Percentiles rank a stretch among this genome's conserved stretches.
phyloP scores from a whole-genome alignment of 2,888 invertebrate species.

The Zaprionus lineosus region DNA sequence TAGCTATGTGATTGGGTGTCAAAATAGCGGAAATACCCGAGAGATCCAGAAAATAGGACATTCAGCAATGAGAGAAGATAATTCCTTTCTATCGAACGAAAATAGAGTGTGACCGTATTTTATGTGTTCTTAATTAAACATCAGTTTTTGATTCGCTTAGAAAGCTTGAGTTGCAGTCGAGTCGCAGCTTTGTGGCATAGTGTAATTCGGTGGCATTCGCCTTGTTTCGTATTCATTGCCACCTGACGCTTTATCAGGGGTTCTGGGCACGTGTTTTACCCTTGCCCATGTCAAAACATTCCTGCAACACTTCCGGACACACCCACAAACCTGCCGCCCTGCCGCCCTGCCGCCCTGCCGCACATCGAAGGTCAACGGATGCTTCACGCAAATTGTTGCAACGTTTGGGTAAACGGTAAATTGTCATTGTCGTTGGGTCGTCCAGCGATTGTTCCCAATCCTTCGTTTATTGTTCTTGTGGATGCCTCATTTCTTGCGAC shows the following conservation, averaged over 20 bases:
- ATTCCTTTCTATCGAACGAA: no score
- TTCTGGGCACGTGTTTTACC: conserved; percentile 32
- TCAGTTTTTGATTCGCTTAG: not conserved
- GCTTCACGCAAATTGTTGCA: conserved; percentile 48
- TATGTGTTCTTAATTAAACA: not conserved
- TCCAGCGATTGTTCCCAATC: conserved; percentile 1
- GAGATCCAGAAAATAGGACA: no score
- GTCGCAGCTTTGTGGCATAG: conserved; percentile 16
- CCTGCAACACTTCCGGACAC: conserved; percentile 44
- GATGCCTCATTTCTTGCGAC: conserved; percentile 36
- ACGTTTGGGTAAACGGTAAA: conserved; percentile 8
- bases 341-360: not conserved
- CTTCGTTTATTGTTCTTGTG: conserved; percentile 31
- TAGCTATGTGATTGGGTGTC: no score
- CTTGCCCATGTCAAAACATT: conserved; percentile 44
- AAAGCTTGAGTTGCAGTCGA: not conserved
- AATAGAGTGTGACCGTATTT: not conserved
- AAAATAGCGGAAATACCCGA: no score
- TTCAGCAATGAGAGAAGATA: no score
- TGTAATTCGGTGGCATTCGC: conserved; percentile 29
- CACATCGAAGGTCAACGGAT: conserved; percentile 45
- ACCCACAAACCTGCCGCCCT: conserved; percentile 1
- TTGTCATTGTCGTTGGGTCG: conserved; percentile 1
- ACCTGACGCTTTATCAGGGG: conserved; percentile 52
- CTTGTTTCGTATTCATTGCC: conserved; percentile 50